Evolutionary conservation across 1,140 invertebrate genomes (phyloP).

Genomic region (Hormaphis cornu): DNA sequence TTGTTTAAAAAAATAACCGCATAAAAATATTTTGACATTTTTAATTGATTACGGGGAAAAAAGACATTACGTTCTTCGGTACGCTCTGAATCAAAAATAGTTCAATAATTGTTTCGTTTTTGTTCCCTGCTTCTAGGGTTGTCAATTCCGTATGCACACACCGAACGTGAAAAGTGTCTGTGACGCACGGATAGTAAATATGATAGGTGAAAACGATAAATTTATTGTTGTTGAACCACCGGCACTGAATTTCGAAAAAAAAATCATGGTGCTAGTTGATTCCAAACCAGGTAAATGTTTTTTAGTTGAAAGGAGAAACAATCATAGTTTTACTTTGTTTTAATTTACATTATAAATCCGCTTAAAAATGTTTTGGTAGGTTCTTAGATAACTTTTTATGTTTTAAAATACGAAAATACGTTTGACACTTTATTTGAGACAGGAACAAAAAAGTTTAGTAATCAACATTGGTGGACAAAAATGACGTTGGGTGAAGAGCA

Average conservation of each 20-base stretch:
- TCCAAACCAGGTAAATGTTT: background rate
- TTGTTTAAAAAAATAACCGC: no score
- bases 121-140: background rate
- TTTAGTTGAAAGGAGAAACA: no score
- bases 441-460: background rate
- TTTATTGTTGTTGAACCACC: background rate
- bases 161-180: background rate
- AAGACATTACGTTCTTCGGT: no score
- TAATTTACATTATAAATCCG: no score
- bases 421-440: background rate
- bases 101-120: no score
- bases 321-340: no score
- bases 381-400: no score
- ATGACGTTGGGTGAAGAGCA: background rate
- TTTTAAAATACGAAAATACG: no score
- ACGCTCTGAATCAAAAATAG: no score
- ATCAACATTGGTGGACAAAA: background rate
- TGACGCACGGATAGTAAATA: background rate
- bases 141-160: background rate
- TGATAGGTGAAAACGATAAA: background rate
- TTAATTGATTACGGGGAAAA: no score
- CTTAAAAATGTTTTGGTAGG: no score
- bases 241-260: background rate
- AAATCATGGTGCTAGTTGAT: background rate
- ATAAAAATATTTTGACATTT: no score